Evolutionary conservation across 2,888 invertebrate genomes (phyloP).

Genomic region (Esperia sulphurella): DNA sequence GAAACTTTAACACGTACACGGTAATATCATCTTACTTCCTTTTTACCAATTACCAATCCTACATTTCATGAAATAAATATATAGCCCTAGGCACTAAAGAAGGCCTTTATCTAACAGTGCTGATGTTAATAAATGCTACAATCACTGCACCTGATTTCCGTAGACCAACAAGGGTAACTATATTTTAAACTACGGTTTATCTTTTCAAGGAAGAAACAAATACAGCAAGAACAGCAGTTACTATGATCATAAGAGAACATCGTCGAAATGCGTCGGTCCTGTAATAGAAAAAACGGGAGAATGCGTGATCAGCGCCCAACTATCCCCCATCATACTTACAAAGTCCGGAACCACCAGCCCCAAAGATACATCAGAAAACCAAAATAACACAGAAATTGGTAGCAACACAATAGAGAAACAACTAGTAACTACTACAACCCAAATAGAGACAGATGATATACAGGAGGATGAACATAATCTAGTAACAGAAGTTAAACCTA

Average conservation of each 20-base stretch:
- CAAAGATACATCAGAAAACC: constrained; percentile 10
- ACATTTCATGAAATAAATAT: too few species aligned
- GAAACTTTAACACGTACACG: too few species aligned
- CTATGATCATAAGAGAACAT: constrained; percentile 42
- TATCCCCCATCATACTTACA: constrained; percentile 51
- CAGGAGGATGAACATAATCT: constrained; percentile 6
- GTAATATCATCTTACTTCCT: too few species aligned
- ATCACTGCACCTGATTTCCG: too few species aligned
- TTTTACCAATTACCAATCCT: too few species aligned
- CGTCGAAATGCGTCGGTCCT: constrained; percentile 55
- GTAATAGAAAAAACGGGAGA: constrained; percentile 26
- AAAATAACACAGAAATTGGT: constrained; percentile 34
- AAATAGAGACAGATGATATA: constrained; percentile 25
- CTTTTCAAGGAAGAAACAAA: constrained; percentile 35
- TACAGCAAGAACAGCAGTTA: constrained; percentile 22
- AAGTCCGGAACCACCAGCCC: constrained; percentile 44
- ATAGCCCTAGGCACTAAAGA: too few species aligned
- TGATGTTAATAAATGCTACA: too few species aligned
- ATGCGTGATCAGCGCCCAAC: constrained; percentile 35
- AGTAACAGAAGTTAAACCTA: constrained; percentile 6
- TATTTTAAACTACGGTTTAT: not conserved
- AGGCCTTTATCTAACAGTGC: too few species aligned
- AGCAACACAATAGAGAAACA: constrained; percentile 29
- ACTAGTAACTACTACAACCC: constrained; percentile 31
- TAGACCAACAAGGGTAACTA: too few species aligned